Base-by-base conservation (phyloP, 2,797 vertebrate species). In the Pampus argenteus region DNA sequence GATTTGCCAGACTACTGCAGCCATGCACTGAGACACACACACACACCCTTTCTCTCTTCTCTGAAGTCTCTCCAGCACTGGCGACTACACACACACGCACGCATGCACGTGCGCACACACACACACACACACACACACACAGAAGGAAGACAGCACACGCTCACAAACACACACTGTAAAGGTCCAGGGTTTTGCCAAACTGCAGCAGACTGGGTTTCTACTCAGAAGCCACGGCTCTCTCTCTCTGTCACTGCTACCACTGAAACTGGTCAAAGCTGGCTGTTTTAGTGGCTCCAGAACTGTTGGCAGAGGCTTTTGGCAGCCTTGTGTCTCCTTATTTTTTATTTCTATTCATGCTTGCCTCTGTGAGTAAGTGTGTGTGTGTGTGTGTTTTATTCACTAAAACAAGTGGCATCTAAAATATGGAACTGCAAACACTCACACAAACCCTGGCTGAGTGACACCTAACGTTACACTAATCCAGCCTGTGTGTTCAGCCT, bases 201-300 rank as follows among this genome's bases (percentile, higher is more conserved):
- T 89, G 75, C 86, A 86, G 84, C 85, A 85, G 86, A 82, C 88
- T 89, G 87, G 66, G 73, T 88, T 90, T 91, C 78, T 76, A 87
- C 88, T 90, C 78, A 88, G 71, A 76, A 82, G 78, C 81, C 74
- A 70, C 74, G 75, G 62, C 79, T 77, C 66, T 68, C 60, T 70
- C 65, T 55, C 51, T 79, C 75, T 74, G 72, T 89, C 60, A 49
- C 75, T 67, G 71, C 82, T 86, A 76, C 71, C 78, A 73, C 81
- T 77, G 72, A 84, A 85, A 71, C 80, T 82, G 86, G 83, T 84
- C 84, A 76, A 65, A 69, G 81, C 68, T 79, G 83, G 74, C 86
- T 88, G 81, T 76, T 89, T 84, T 44, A 79, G 83, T 58, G 78
- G 84, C 78, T 89, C 83, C 80, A 79, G 73, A 75, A 20, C 78